Conservation (phyloP, 2,797 vertebrate genomes). For the Heterohyrax brucei region DNA sequence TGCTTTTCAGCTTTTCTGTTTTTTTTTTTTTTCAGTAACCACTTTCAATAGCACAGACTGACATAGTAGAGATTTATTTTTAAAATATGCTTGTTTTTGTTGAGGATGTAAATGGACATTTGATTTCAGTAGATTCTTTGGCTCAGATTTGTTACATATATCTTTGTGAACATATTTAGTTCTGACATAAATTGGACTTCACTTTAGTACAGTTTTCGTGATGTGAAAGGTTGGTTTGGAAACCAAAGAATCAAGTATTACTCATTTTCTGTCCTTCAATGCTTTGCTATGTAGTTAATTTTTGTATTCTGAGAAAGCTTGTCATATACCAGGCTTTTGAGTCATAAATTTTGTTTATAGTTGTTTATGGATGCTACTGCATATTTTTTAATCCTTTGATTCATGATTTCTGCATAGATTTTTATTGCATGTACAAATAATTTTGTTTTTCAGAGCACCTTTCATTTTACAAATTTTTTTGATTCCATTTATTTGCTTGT, state of each 20-base stretch:
- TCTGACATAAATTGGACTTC: constrained; percentile 70
- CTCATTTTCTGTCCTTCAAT: constrained; percentile 52
- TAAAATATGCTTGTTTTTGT: constrained; percentile 67
- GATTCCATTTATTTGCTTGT: constrained; percentile 42
- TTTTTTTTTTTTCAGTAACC: constrained; percentile 73
- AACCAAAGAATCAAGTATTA: constrained; percentile 41
- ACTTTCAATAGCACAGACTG: constrained; percentile 70
- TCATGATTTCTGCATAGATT: background rate
- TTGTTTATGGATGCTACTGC: constrained; percentile 14
- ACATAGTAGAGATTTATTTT: constrained; percentile 66
- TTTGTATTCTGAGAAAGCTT: constrained; percentile 63
- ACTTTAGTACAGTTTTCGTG: constrained; percentile 68
- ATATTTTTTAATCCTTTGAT: constrained; percentile 43
- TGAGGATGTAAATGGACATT: constrained; percentile 75
- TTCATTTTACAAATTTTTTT: constrained; percentile 37
- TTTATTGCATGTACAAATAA: constrained; percentile 33
- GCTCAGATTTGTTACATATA: constrained; percentile 48
- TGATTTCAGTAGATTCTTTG: constrained; percentile 72
- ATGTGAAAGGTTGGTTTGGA: constrained; percentile 10
- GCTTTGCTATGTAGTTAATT: constrained; percentile 19
- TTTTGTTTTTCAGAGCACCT: constrained; percentile 63
- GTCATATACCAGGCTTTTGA: constrained; percentile 36
- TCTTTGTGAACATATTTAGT: constrained; percentile 66
- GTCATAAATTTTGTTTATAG: constrained; percentile 39
- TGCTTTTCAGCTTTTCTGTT: constrained; percentile 78